A percentile compares a stretch with the other conserved stretches of the same genome.
Conservation (phyloP, 2,888 invertebrate species). For the Eurois occulta region DNA sequence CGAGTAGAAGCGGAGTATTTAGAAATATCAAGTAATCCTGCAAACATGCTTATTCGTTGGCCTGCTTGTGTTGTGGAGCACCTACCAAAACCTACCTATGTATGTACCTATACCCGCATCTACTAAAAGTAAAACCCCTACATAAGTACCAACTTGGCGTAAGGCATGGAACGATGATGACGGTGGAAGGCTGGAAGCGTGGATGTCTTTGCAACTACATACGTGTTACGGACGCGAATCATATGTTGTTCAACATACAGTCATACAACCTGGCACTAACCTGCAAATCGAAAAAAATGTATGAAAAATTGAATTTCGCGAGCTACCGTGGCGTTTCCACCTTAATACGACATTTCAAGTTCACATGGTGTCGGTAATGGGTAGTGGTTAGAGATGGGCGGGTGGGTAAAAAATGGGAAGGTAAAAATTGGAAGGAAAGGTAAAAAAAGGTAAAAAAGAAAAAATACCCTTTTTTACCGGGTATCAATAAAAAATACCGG, state of each 20-base stretch:
- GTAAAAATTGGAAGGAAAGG: too few relatives aligned
- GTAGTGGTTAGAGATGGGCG: too few relatives aligned
- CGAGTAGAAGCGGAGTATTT: too few relatives aligned
- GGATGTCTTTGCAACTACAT: too few relatives aligned
- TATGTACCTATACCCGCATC: slow-evolving; percentile 4
- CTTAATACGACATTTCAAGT: slow-evolving; percentile 48
- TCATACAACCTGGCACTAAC: not conserved
- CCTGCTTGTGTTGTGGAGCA: not conserved
- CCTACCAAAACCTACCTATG: too few relatives aligned
- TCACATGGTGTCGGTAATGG: slow-evolving; percentile 40
- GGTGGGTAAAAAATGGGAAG: too few relatives aligned
- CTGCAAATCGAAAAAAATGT: not conserved
- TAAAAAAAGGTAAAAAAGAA: too few relatives aligned
- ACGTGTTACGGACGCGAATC: too few relatives aligned
- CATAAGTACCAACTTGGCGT: slow-evolving; percentile 1
- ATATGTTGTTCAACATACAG: not conserved
- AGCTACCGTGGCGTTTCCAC: not conserved
- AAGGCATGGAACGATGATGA: slow-evolving; percentile 27
- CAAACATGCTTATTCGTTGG: not conserved
- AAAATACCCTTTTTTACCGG: too few relatives aligned
- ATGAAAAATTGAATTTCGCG: not conserved
- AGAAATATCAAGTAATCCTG: not conserved
- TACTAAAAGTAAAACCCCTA: not conserved
- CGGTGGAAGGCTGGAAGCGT: too few relatives aligned
- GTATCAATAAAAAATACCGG: too few relatives aligned